Conservation (phyloP, 2,888 invertebrate species). For the Epirrhoe alternata region DNA sequence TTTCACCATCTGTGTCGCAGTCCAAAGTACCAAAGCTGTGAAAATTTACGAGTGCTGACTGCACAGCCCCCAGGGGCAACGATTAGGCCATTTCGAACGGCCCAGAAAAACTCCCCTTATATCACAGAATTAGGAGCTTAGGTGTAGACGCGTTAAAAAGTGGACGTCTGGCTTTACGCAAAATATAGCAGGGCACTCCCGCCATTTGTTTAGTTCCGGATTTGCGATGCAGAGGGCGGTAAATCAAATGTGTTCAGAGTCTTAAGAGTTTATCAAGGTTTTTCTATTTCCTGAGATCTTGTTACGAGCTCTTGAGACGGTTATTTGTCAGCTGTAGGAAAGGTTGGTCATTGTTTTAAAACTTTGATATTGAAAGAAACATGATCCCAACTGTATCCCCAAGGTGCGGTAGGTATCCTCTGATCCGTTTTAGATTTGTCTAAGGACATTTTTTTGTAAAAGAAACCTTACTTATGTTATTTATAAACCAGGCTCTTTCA, state of each 20-base stretch:
- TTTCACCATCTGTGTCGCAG: conserved; percentile 33
- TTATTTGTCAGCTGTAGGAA: not conserved
- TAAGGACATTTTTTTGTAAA: no score
- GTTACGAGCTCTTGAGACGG: not conserved
- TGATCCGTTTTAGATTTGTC: no score
- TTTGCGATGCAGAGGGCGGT: conserved; percentile 32
- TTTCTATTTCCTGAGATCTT: conserved; percentile 1
- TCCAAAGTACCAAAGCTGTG: conserved; percentile 52
- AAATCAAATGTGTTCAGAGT: conserved; percentile 33
- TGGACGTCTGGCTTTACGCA: conserved; percentile 39
- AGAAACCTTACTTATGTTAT: no score
- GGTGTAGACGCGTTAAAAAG: conserved; percentile 43
- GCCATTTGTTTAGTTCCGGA: conserved; percentile 37
- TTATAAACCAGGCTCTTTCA: no score
- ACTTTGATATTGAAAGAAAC: no score
- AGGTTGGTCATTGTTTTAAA: not conserved
- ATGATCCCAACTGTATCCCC: no score
- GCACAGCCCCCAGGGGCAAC: conserved; percentile 39
- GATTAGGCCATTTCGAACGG: conserved; percentile 43
- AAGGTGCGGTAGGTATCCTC: no score
- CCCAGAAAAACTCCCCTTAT: conserved; percentile 58
- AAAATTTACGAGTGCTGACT: conserved; percentile 58
- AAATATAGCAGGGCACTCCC: conserved; percentile 41
- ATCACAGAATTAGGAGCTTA: conserved; percentile 58
- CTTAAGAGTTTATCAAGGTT: conserved; percentile 10